A percentile compares a stretch with the other conserved stretches of the same genome.
Conservation (phyloP, 2,113 vertebrate species). For the Forbesichthys agassizii region DNA sequence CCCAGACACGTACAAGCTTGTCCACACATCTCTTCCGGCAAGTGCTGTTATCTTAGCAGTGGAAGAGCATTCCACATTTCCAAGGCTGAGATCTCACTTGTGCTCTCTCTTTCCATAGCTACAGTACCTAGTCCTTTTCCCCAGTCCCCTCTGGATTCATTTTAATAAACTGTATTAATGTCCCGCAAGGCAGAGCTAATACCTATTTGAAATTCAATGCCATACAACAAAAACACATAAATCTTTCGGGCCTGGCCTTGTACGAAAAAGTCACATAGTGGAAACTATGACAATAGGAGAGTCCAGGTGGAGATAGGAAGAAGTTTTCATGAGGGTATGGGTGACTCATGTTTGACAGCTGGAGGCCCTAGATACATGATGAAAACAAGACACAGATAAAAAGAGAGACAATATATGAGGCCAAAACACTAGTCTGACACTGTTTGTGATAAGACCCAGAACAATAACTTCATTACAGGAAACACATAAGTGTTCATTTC, state of each 20-base stretch:
- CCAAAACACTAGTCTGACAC: background rate
- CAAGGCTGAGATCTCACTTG: background rate
- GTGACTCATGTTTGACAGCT: no score
- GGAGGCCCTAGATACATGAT: background rate
- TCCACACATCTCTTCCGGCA: background rate
- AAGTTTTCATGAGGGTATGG: no score
- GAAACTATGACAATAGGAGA: no score
- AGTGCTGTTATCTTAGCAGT: background rate
- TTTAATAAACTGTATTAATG: background rate
- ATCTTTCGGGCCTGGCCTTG: no score
- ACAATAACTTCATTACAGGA: background rate
- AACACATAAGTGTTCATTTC: background rate
- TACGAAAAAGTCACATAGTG: no score
- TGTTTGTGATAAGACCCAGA: background rate
- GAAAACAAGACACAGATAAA: background rate
- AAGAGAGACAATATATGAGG: background rate
- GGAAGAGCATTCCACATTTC: background rate
- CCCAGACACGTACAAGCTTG: conserved; percentile 1
- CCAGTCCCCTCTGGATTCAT: background rate
- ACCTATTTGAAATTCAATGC: no score
- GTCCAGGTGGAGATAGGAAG: no score
- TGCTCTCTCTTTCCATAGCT: background rate
- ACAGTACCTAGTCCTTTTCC: no score
- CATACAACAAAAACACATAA: no score
- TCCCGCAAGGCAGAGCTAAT: no score